A percentile compares a stretch with the other conserved stretches of the same genome.
These are phyloP conservation scores for Auanema freiburgensis DNA, from an alignment of 2,888 invertebrate species.

Conservation along the genomic window DNA sequence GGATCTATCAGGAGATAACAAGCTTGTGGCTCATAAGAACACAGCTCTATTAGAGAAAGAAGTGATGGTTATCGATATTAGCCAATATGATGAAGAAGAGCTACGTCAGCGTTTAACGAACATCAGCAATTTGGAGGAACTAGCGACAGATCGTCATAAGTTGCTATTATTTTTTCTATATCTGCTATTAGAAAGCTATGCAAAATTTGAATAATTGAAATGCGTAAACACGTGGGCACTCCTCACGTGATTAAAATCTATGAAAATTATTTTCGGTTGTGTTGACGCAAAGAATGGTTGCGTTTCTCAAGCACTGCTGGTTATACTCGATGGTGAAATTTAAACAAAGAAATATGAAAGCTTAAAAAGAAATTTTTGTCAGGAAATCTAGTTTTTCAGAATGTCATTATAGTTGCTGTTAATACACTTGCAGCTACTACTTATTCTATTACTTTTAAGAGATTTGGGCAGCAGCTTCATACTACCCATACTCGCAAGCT, in stretches of 20 bases:
- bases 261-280: no score
- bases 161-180: slow-evolving; percentile 9
- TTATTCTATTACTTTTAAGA: slow-evolving; percentile 22
- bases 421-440: not conserved
- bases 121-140: not conserved
- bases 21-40: not conserved
- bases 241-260: no score
- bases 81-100: not conserved
- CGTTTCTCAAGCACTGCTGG: no score
- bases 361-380: no score
- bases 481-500: slow-evolving; percentile 51
- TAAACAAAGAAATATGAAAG: no score
- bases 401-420: not conserved
- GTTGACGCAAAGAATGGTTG: no score
- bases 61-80: not conserved
- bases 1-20: not conserved
- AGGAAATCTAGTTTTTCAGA: not conserved
- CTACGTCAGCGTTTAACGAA: not conserved
- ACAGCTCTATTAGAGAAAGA: no score
- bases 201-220: not conserved
- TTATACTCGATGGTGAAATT: no score
- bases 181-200: slow-evolving; percentile 11
- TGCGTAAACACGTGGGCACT: no score
- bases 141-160: not conserved
- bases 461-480: slow-evolving; percentile 61